Base-by-base conservation (phyloP, 2,113 vertebrate species). In the Seriola aureovittata region DNA sequence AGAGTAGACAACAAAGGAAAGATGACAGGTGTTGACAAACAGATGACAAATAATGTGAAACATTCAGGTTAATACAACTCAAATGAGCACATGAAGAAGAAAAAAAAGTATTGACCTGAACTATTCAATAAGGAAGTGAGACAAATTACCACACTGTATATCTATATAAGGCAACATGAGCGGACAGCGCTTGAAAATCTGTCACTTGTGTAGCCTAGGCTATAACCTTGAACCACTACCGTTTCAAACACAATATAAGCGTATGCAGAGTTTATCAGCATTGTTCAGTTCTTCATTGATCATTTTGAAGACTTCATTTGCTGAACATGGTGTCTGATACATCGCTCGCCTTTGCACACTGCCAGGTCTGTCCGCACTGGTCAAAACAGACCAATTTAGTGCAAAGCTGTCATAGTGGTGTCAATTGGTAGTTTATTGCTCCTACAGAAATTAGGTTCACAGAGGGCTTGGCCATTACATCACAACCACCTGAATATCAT, bases 1-100 rank as follows among this genome's bases (percentile, higher is more conserved):
- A 87, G 11, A 85, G 85, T 0, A 5, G 63, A 79, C 59, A 50
- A 23, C 7, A 29, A n/a, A 38, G 21, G 10, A 60, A 57, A 62
- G 32, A 50, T 11, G 23, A 54, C 11, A 32, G 32, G 17, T 3
- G 55, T 57, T 25, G 11, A 9, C 9, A 42, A n/a, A 36, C 19
- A 36, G 17, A 54, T 40, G 21, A 34, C n/a, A 32, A 21, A 38
- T 48, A 2, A 34, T 11, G 2, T 17, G 3, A 42, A 65, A 14
- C 38, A 32, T 34, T 32, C 8, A 40, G 4, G 2, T 59, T 36
- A 42, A 48, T 1, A 44, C 16, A 70, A 21, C 8, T 44, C 16
- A 23, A 64, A 21, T 1, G 1, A 36, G 5, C 34, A 17, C 0
- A 44, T 1, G 14, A 8, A 11, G 5, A 50, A 57, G 34, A 52